Conservation (phyloP, 2,113 vertebrate genomes). For the Chloropsis cyanopogon region DNA sequence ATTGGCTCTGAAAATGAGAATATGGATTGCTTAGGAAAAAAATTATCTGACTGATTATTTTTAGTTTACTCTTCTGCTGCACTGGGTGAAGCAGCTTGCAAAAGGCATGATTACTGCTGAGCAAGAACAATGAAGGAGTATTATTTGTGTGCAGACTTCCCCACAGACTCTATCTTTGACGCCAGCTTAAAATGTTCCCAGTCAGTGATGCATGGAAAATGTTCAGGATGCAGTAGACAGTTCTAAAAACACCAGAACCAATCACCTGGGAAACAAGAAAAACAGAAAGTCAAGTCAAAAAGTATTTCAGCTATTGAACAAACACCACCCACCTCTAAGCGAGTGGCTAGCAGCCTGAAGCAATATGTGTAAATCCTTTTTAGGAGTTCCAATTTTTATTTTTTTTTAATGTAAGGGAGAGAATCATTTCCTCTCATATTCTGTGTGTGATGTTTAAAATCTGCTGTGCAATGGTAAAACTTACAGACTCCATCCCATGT, state of each 20-base stretch:
- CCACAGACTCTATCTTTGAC: slow-evolving; percentile 54
- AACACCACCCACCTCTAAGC: slow-evolving; percentile 40
- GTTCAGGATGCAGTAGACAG: slow-evolving; percentile 59
- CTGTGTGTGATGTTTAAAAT: slow-evolving; percentile 5
- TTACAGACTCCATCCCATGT: background rate
- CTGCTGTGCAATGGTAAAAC: background rate
- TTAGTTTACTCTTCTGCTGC: background rate
- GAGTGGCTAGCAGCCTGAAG: slow-evolving; percentile 47
- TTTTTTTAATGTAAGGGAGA: background rate
- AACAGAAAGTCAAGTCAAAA: slow-evolving; percentile 60
- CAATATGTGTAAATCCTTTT: slow-evolving; percentile 51
- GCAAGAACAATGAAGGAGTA: slow-evolving; percentile 37
- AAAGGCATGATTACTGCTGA: slow-evolving; percentile 8
- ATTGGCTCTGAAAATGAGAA: background rate
- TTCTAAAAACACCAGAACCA: slow-evolving; percentile 56
- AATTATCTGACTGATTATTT: background rate
- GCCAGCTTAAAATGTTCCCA: slow-evolving; percentile 57
- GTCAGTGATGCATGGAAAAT: slow-evolving; percentile 63
- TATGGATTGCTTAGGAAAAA: background rate
- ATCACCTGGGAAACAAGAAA: slow-evolving; percentile 68
- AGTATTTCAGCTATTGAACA: slow-evolving; percentile 49
- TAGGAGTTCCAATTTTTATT: slow-evolving; percentile 15
- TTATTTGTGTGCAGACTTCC: slow-evolving; percentile 12
- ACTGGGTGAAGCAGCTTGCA: background rate
- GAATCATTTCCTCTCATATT: background rate